A percentile compares a stretch with the other conserved stretches of the same genome.
These are phyloP conservation scores for Sigmodon hispidus DNA, from an alignment of 2,113 vertebrate genomes.

Conservation along the genomic window DNA sequence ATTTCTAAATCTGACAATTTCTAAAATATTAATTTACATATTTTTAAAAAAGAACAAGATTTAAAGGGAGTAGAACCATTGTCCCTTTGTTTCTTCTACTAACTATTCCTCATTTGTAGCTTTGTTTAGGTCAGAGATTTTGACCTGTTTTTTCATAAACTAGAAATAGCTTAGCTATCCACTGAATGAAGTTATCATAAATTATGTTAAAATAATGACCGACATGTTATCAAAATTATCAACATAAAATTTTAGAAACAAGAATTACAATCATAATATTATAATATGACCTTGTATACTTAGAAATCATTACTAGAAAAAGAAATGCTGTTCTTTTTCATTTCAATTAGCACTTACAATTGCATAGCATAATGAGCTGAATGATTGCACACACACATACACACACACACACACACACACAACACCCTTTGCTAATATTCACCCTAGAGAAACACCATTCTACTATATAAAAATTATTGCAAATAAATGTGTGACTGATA, in stretches of 20 bases:
- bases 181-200: rapidly evolving
- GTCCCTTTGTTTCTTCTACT: neutral
- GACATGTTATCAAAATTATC: neutral
- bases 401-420: neutral
- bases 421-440: neutral
- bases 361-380: neutral
- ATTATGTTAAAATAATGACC: neutral
- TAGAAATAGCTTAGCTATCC: neutral
- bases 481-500: neutral
- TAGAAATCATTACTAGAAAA: neutral
- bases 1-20: neutral
- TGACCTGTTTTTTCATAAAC: conserved; percentile 22
- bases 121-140: neutral
- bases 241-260: conserved; percentile 26
- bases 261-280: neutral
- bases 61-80: neutral
- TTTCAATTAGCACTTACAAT: neutral
- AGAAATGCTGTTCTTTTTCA: neutral
- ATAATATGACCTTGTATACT: neutral
- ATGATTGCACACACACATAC: neutral
- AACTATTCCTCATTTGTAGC: neutral
- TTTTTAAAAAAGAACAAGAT: neutral
- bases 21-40: neutral
- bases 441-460: neutral
- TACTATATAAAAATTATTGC: neutral